Evolutionary conservation across 2,888 invertebrate genomes (phyloP), one percentile per base, ranked within the genome.

Genomic region (Hetaerina titia): DNA sequence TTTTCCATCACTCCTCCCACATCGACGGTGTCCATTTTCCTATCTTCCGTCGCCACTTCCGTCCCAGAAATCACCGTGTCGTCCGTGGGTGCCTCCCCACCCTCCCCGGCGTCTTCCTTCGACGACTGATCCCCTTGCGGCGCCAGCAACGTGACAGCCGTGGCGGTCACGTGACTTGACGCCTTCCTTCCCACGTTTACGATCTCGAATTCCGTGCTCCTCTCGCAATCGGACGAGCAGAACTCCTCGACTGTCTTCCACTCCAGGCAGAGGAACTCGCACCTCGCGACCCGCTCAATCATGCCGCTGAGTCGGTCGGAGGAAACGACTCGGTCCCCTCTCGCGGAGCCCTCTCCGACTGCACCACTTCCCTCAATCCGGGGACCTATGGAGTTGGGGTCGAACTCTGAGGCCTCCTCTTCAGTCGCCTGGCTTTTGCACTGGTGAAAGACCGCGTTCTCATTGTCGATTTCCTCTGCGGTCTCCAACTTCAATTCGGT

Each of bases 171-270:
- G 92, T 92, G 92, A 31, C 69, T 98, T 95, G 97, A 97, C 19
- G 97, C 97, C 45, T 95, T 95, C 95, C 97, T 97, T 92, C 97
- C 96, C 57, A 96, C 96, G 96, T 97, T 97, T 95, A 96, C 96
- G 89, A 95, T 95, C 95, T 96, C 96, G 6, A 95, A 89, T 57
- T 95, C 95, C 63, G 94, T 96, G 96, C 96, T 95, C 92, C 96
- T 96, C 60, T 96, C 95, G 81, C 96, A 96, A 31, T 92, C 92
- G 45, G 69, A 22, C 2, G 92, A 69, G 56, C n/a, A 56, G 22
- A 92, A 92, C 56, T 92, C 92, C 56, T 92, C 92, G 25, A 56
- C 92, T 6, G 69, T 92, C 69, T 56, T 92, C 92, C 92, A 92
- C 69, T 92, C 92, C 13, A 45, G 2, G 56, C 92, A 92, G n/a